These are phyloP conservation scores for Taxidea taxus DNA, from an alignment of 2,113 vertebrate genomes.

Conservation along the genomic window DNA sequence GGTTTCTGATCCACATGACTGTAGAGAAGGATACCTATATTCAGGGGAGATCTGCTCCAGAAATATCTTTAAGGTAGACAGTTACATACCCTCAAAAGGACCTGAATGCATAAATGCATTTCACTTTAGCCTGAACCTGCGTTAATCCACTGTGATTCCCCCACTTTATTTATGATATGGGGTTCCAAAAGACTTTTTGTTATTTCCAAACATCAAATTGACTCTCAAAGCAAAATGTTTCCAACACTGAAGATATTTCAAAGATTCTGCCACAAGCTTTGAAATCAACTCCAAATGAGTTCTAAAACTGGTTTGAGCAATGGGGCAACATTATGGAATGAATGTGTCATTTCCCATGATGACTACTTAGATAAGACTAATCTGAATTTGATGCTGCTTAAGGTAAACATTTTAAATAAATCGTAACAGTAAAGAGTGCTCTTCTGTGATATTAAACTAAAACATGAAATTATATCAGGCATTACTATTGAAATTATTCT, in stretches of 20 bases:
- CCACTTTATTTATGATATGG: neutral
- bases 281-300: slow-evolving; percentile 4
- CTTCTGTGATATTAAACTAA: slow-evolving; percentile 26
- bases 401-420: slow-evolving; percentile 33
- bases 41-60: neutral
- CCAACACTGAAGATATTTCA: neutral
- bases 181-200: neutral
- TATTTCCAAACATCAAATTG: slow-evolving; percentile 27
- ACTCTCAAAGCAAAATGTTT: slow-evolving; percentile 26
- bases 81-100: neutral
- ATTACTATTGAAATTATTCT: neutral
- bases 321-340: neutral
- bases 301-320: slow-evolving; percentile 13
- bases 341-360: slow-evolving; percentile 2
- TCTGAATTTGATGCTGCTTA: neutral
- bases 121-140: neutral
- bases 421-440: neutral
- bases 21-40: neutral
- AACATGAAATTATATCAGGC: neutral
- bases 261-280: slow-evolving; percentile 15
- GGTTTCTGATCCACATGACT: neutral
- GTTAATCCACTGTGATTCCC: neutral
- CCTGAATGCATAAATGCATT: neutral
- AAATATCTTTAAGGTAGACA: neutral
- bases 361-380: neutral